These are phyloP conservation scores for Serrognathus titanus DNA, from an alignment of 2,888 invertebrate genomes.

Conservation along the genomic window DNA sequence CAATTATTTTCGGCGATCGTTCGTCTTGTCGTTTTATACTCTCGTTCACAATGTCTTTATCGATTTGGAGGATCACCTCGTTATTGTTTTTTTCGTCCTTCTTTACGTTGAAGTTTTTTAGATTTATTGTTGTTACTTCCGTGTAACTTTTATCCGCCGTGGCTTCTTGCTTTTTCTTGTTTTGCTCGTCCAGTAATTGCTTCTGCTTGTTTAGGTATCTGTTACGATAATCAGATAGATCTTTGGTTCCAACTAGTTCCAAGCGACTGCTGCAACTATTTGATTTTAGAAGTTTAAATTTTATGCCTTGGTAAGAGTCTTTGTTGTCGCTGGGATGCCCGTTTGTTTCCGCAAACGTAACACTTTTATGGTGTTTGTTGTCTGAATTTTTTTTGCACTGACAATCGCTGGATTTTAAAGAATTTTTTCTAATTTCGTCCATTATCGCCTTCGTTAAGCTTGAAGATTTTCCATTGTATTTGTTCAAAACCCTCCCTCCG, in stretches of 20 bases:
- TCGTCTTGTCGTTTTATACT: conserved; percentile 21
- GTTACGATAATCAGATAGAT: conserved; percentile 34
- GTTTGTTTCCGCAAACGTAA: conserved; percentile 14
- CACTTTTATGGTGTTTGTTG: conserved; percentile 18
- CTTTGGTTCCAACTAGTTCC: conserved; percentile 70
- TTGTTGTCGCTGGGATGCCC: conserved; percentile 29
- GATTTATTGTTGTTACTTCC: conserved; percentile 12
- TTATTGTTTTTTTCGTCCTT: conserved; percentile 34
- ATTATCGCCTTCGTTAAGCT: conserved; percentile 69
- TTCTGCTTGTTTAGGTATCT: conserved; percentile 30
- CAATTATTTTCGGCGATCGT: conserved; percentile 52
- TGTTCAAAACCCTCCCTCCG: conserved; percentile 76
- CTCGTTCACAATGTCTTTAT: conserved; percentile 17
- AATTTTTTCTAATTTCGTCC: conserved; percentile 62
- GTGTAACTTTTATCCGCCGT: conserved; percentile 17
- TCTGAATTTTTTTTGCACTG: conserved; percentile 30
- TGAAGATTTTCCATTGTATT: conserved; percentile 55
- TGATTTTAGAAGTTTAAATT: conserved; percentile 79
- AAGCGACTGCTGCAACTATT: conserved; percentile 83
- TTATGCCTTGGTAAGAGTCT: conserved; percentile 60
- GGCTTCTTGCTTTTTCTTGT: conserved; percentile 28
- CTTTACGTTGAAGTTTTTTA: conserved; percentile 3
- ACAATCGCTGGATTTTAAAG: conserved; percentile 37
- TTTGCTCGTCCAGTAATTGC: conserved; percentile 47
- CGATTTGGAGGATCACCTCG: conserved; percentile 16